phyloP scores from a whole-genome alignment of 1,140 invertebrate genomes.

The Hestina assimilis region DNA sequence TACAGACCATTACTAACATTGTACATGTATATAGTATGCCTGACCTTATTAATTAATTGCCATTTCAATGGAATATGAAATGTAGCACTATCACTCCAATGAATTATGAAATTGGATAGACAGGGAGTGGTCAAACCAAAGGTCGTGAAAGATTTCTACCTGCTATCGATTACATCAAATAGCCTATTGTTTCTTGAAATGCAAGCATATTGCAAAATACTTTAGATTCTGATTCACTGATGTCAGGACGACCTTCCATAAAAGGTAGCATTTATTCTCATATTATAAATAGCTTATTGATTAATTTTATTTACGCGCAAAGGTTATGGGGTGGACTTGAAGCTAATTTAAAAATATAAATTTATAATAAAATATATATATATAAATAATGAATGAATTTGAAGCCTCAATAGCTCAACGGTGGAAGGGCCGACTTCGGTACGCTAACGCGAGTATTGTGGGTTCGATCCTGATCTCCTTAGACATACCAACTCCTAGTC shows the following conservation, averaged over 20 bases:
- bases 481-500: too few relatives aligned
- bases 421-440: too few relatives aligned
- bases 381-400: too few relatives aligned
- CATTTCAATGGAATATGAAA: neutral
- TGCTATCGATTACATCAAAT: constrained; percentile 10
- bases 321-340: neutral
- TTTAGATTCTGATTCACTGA: constrained; percentile 6
- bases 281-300: neutral
- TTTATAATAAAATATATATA: too few relatives aligned
- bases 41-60: neutral
- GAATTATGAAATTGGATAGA: neutral
- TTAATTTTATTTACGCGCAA: neutral
- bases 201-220: neutral
- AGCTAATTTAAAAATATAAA: too few relatives aligned
- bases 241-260: neutral
- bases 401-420: too few relatives aligned
- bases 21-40: too few relatives aligned
- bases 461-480: too few relatives aligned
- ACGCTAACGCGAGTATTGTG: too few relatives aligned
- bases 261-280: neutral
- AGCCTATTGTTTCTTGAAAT: constrained; percentile 11
- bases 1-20: too few relatives aligned
- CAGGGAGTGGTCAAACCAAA: constrained; percentile 2
- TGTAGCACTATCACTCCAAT: constrained; percentile 1
- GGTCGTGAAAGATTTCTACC: constrained; percentile 4